Evolutionary conservation across 2,797 vertebrate genomes (phyloP).

Genomic region (Sphenodon punctatus): DNA sequence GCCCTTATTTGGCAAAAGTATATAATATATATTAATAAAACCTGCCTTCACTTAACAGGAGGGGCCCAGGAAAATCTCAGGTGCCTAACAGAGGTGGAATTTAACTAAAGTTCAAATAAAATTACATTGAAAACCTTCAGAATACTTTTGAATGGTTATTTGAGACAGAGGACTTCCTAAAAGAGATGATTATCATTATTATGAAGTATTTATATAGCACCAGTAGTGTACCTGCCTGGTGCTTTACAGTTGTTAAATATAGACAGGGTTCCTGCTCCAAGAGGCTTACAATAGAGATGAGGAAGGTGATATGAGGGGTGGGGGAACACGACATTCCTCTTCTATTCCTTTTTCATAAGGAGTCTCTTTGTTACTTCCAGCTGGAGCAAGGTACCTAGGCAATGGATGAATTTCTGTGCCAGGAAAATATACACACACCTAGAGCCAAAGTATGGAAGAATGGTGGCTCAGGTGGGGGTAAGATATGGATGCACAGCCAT

Average conservation of each 20-base stretch:
- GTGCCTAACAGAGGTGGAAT: slow-evolving; percentile 5
- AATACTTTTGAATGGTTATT: slow-evolving; percentile 27
- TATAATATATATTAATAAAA: neutral
- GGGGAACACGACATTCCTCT: too few species aligned
- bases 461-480: neutral
- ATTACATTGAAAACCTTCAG: slow-evolving; percentile 1
- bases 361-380: slow-evolving; percentile 9
- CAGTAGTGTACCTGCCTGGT: too few species aligned
- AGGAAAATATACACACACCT: slow-evolving; percentile 21
- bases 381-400: slow-evolving; percentile 18
- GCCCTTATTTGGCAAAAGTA: slow-evolving; percentile 4
- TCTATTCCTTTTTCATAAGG: slow-evolving; percentile 32
- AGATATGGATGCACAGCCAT: neutral
- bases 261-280: too few species aligned
- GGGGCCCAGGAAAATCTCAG: slow-evolving; percentile 1
- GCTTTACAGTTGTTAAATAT: too few species aligned
- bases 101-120: slow-evolving; percentile 38
- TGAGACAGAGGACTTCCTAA: slow-evolving; percentile 33
- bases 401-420: neutral
- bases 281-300: too few species aligned
- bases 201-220: too few species aligned
- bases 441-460: neutral
- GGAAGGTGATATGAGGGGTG: too few species aligned
- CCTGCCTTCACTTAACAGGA: neutral
- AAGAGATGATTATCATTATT: slow-evolving; percentile 35